phyloP scores from a whole-genome alignment of 2,888 invertebrate genomes.

The Torymus tubicola region DNA sequence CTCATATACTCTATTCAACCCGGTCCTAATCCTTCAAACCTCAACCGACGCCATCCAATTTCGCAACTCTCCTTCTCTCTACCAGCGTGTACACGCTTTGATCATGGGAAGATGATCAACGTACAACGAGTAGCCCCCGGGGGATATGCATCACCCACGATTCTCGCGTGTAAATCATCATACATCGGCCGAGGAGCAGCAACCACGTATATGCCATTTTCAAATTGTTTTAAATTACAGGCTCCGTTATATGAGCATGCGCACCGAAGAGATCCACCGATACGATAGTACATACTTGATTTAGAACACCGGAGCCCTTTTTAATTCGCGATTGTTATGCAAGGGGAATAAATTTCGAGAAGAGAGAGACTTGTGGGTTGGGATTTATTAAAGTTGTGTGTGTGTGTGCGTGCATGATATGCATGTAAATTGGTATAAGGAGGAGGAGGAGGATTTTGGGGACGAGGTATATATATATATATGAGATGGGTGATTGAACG shows the following conservation, averaged over 20 bases:
- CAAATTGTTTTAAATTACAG: slow-evolving; percentile 71
- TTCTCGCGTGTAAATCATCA: slow-evolving; percentile 67
- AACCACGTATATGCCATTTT: slow-evolving; percentile 60
- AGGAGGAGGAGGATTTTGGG: too few species aligned
- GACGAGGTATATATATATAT: too few species aligned
- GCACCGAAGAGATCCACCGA: not conserved
- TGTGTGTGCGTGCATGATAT: too few species aligned
- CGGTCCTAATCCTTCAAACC: too few species aligned
- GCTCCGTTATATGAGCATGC: slow-evolving; percentile 58
- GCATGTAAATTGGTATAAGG: too few species aligned
- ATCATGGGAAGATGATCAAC: slow-evolving; percentile 19
- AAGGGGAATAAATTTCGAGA: slow-evolving; percentile 30
- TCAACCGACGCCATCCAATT: not conserved
- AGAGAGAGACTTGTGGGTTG: not conserved
- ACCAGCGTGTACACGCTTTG: not conserved
- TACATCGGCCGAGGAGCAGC: too few species aligned
- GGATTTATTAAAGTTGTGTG: not conserved
- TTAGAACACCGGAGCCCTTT: slow-evolving; percentile 23
- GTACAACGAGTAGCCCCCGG: not conserved
- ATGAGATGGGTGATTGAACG: too few species aligned
- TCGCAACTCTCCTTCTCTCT: not conserved
- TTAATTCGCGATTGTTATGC: slow-evolving; percentile 38
- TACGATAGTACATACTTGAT: slow-evolving; percentile 32
- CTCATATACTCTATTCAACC: not conserved
- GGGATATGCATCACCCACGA: slow-evolving; percentile 63